Evolutionary conservation across 2,797 vertebrate genomes (phyloP).

Genomic region (Yasuhikotakia modesta): DNA sequence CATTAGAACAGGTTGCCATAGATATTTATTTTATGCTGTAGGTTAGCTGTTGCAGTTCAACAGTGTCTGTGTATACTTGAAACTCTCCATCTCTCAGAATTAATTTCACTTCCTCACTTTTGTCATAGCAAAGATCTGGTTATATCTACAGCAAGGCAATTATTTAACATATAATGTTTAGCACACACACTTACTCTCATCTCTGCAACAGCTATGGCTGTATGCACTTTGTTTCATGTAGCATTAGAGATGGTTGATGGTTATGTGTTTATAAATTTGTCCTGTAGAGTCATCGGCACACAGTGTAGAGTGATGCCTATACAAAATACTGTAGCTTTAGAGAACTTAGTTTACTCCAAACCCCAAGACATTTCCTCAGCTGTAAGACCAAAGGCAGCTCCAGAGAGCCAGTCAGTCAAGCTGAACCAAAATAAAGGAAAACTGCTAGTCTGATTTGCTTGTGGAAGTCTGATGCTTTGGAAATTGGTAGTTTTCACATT

Average conservation of each 20-base stretch:
- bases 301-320: constrained; percentile 13
- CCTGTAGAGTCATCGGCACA: constrained; percentile 3
- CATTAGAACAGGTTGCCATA: constrained; percentile 11
- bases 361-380: constrained; percentile 47
- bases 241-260: constrained; percentile 12
- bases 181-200: neutral
- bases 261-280: constrained; percentile 34
- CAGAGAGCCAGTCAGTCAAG: constrained; percentile 24
- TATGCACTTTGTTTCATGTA: constrained; percentile 2
- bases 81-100: neutral
- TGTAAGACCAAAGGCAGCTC: constrained; percentile 34
- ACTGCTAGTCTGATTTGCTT: constrained; percentile 33
- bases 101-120: neutral
- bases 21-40: constrained; percentile 4
- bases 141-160: neutral
- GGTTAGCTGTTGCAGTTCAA: constrained; percentile 11
- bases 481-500: constrained; percentile 55
- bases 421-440: constrained; percentile 36
- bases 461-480: constrained; percentile 35
- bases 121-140: neutral
- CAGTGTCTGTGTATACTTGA: constrained; percentile 23
- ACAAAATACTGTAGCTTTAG: neutral
- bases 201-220: neutral
- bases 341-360: constrained; percentile 28
- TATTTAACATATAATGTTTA: neutral